Evolutionary conservation across 2,888 invertebrate genomes (phyloP), one percentile per base, ranked within the genome.

Genomic region (Limnephilus rhombicus): DNA sequence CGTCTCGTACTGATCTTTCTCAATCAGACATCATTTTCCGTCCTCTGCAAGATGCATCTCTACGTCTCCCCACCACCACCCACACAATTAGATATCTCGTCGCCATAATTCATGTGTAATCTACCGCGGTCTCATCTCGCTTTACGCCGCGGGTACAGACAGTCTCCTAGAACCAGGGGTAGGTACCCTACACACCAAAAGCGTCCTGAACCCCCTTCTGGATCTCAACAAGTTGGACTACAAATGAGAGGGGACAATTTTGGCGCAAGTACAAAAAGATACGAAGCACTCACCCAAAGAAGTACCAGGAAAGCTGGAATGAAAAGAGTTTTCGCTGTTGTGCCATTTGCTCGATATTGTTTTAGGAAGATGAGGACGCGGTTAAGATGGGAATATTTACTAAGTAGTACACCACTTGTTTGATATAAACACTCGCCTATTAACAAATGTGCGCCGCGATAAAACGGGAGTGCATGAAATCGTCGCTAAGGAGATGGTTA

Each of bases 71-170:
- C 85, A 82, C 90, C 80, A 45, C 85, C 53, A 34, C 90, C 94
- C 94, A 95, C 95, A 95, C 96, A 96, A 96, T 96, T 96, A 96
- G 95, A 96, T 96, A 96, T 96, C 96, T 96, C 95, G 95, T 95
- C 95, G 95, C 95, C 95, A 96, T 96, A 96, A 96, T 97, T 97
- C 97, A 97, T 96, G 96, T 96, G 96, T 96, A 97, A 96, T 96
- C 96, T 96, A 95, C 95, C 95, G 95, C 95, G 95, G 95, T 95
- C 95, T 95, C 94, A 94, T 94, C 95, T 95, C 95, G 95, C 95
- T 92, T 92, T 93, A 91, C 93, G 93, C 93, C 94, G 95, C 95
- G 92, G 92, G 92, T 90, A 92, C 92, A 85, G 81, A 89, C 89
- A 90, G 82, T 90, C 83, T 45, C 29, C 90, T 81, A 94, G 94